A percentile compares a stretch with the other conserved stretches of the same genome.
These are phyloP conservation scores for Apogon talboti DNA, from an alignment of 2,797 vertebrate genomes.

Conservation along the genomic window DNA sequence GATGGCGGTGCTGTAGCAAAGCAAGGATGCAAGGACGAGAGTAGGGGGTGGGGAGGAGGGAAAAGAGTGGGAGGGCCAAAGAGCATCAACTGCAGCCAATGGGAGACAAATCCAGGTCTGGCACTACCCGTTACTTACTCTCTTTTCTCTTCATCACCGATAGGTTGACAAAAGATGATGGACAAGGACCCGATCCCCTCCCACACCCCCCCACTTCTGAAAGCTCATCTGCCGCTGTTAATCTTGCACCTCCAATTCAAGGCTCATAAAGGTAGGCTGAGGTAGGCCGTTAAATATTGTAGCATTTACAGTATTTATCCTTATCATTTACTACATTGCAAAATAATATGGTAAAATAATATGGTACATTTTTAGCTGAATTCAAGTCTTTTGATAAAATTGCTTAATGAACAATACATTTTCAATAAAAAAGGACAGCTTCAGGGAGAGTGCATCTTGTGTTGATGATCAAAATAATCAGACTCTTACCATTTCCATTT, in stretches of 20 bases:
- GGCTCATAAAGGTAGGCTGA: too few relatives aligned
- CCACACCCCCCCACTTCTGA: neutral
- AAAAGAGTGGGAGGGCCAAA: constrained; percentile 61
- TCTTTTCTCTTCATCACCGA: constrained; percentile 23
- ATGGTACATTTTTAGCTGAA: too few relatives aligned
- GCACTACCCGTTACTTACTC: constrained; percentile 19
- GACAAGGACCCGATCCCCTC: neutral
- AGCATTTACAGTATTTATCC: too few relatives aligned
- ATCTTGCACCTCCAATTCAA: too few relatives aligned
- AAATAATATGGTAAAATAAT: too few relatives aligned
- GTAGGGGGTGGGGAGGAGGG: constrained; percentile 32
- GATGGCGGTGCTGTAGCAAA: constrained; percentile 62
- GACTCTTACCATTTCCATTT: constrained; percentile 65
- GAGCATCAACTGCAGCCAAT: constrained; percentile 59
- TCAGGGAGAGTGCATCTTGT: too few relatives aligned
- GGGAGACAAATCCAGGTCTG: constrained; percentile 14
- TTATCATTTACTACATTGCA: too few relatives aligned
- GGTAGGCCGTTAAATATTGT: too few relatives aligned
- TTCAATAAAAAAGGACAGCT: too few relatives aligned
- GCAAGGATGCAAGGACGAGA: constrained; percentile 65
- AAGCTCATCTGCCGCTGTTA: constrained; percentile 5
- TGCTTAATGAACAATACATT: too few relatives aligned
- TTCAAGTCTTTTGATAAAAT: too few relatives aligned
- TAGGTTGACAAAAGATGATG: constrained; percentile 44
- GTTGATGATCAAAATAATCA: neutral